phyloP scores from a whole-genome alignment of 2,888 invertebrate genomes.

The Dynastes maya region DNA sequence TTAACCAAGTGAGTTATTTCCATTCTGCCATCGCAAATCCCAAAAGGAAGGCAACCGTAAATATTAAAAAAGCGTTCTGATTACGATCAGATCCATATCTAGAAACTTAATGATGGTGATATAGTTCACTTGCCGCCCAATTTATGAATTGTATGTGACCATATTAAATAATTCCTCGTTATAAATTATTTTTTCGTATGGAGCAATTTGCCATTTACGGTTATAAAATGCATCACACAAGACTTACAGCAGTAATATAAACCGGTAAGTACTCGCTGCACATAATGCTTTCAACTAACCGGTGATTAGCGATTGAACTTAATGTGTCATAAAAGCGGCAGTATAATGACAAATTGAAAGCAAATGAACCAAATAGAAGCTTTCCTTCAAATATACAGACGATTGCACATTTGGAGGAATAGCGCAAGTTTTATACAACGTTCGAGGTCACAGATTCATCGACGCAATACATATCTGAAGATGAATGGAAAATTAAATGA shows the following conservation, averaged over 20 bases:
- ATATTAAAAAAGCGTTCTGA: not conserved
- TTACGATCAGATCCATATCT: no score
- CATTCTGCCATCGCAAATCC: no score
- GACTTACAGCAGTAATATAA: not conserved
- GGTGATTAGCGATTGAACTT: not conserved
- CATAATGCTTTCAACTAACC: not conserved
- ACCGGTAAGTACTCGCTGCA: not conserved
- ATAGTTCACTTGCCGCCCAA: no score
- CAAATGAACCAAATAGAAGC: not conserved
- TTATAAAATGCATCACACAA: not conserved
- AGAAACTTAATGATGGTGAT: no score
- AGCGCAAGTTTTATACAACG: not conserved
- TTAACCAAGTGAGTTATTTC: no score
- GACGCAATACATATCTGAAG: no score
- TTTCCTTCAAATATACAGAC: not conserved
- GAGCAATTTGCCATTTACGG: slow-evolving; percentile 20
- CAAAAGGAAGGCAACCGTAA: no score
- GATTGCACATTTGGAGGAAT: not conserved
- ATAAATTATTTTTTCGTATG: slow-evolving; percentile 7
- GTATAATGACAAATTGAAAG: not conserved
- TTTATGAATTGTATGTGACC: not conserved
- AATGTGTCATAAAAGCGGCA: not conserved
- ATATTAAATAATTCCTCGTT: slow-evolving; percentile 17
- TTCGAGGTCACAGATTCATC: no score
- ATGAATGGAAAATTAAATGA: no score